Evolutionary conservation across 2,113 vertebrate species (phyloP).

Genomic region (Epinephelus cyanopodus): DNA sequence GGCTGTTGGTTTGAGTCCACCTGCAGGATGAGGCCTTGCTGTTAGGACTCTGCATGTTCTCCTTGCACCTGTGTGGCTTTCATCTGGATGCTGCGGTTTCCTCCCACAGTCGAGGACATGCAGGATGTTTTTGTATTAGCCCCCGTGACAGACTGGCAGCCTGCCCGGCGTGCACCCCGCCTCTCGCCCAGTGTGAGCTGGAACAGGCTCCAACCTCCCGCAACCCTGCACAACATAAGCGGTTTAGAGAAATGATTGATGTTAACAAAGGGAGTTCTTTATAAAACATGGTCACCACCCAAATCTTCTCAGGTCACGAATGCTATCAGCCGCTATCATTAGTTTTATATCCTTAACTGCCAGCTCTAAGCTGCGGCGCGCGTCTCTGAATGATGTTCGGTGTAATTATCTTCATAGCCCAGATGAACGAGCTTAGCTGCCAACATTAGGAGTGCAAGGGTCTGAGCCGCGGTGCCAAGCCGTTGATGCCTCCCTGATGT

Average conservation of each 20-base stretch:
- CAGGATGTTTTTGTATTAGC: neutral
- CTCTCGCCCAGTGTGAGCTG: neutral
- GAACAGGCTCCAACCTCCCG: neutral
- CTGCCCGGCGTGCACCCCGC: neutral
- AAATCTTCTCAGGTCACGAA: neutral
- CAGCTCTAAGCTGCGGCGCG: neutral
- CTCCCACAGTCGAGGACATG: neutral
- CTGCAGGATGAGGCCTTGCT: no score
- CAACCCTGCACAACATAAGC: neutral
- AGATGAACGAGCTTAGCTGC: conserved; percentile 4
- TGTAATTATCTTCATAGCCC: conserved; percentile 4
- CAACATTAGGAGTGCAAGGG: neutral
- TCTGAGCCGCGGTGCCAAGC: neutral
- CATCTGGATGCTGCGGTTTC: no score
- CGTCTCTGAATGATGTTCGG: neutral
- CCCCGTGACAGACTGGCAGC: neutral
- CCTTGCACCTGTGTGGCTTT: no score
- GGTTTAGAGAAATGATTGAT: neutral
- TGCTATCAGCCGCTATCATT: neutral
- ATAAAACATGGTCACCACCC: neutral
- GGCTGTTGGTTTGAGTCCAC: neutral
- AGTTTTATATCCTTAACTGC: neutral
- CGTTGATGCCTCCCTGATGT: neutral
- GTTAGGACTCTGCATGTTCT: no score
- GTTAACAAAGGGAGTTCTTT: neutral